Percentiles rank a stretch among this genome's conserved stretches.
These are phyloP conservation scores for Falcaria lacertinaria DNA, from an alignment of 2,888 invertebrate genomes.

Conservation along the genomic window DNA sequence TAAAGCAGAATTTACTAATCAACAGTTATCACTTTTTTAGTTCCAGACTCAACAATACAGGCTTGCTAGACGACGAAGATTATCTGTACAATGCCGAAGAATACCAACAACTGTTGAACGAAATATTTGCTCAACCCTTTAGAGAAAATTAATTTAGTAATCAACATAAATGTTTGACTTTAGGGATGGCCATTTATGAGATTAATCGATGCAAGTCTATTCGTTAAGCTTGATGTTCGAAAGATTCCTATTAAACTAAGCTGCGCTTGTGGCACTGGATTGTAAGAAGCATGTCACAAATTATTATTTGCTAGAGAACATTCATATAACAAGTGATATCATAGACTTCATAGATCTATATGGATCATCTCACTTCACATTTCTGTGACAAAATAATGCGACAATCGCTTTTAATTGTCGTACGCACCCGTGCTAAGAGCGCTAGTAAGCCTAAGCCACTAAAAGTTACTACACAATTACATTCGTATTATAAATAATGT, in stretches of 20 bases:
- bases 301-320: too few relatives aligned
- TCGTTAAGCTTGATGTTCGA: constrained; percentile 34
- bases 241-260: constrained; percentile 52
- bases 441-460: constrained; percentile 33
- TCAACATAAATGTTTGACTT: constrained; percentile 4
- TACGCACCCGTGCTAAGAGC: constrained; percentile 9
- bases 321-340: too few relatives aligned
- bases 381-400: too few relatives aligned
- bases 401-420: too few relatives aligned
- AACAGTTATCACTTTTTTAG: constrained; percentile 6
- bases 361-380: too few relatives aligned
- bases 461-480: constrained; percentile 40
- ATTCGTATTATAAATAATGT: constrained; percentile 22
- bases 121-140: constrained; percentile 76
- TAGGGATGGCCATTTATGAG: constrained; percentile 15
- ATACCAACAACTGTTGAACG: constrained; percentile 67
- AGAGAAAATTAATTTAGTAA: constrained; percentile 53
- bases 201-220: constrained; percentile 24
- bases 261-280: background rate
- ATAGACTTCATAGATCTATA: too few relatives aligned
- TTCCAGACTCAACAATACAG: constrained; percentile 56
- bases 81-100: constrained; percentile 67
- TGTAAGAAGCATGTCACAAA: background rate
- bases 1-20: background rate
- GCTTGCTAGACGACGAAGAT: constrained; percentile 56